Base-by-base conservation (phyloP, 92 coral and sea anemone genomes). In the Micromussa lordhowensis region DNA sequence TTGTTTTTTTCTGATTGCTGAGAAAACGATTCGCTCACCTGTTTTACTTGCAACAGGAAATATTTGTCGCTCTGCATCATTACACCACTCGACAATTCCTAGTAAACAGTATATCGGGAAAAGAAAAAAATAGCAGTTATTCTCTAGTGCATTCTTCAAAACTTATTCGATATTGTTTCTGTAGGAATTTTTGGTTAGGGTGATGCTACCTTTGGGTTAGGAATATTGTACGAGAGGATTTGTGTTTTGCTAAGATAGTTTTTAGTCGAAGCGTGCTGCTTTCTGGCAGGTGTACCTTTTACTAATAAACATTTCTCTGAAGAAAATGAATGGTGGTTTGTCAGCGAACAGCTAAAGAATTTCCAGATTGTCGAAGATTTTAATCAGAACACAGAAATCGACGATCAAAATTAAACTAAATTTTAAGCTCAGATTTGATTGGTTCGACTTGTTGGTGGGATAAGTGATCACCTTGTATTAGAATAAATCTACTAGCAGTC, bases 21-120 rank as follows among this genome's bases (percentile, higher is more conserved):
- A 73, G 49, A 12, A 32, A 32, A 73, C 78, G 38, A 35, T 34
- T 73, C 7, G n/a, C 69, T 30, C 68, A 78, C 82, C 82, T 53
- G 48, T 22, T 78, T 5, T 5, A 48, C 53, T 78, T 54, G 66
- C 66, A 29, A 4, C 24, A 10, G 38, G 36, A 22, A 78, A 78
- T 10, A 78, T 55, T 53, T 54, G 68, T 16, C 40, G 22, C 6
- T 78, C 82, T 31, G 19, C 64, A 13, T 78, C 82, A 2, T 34
- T 55, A 32, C 30, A 31, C 82, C 82, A 78, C 82, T 78, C 82
- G 28, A 78, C 82, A 28, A 78, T 78, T 30, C 82, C 82, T 78
- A 29, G 29, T 21, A 78, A 75, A 78, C 63, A 28, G n/a, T 29
- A n/a, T 44, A 17, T 4, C 76, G 16, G 10, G 48, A 32, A 35